phyloP scores from a whole-genome alignment of 2,888 invertebrate genomes.

The Dysmachus trigonus region DNA sequence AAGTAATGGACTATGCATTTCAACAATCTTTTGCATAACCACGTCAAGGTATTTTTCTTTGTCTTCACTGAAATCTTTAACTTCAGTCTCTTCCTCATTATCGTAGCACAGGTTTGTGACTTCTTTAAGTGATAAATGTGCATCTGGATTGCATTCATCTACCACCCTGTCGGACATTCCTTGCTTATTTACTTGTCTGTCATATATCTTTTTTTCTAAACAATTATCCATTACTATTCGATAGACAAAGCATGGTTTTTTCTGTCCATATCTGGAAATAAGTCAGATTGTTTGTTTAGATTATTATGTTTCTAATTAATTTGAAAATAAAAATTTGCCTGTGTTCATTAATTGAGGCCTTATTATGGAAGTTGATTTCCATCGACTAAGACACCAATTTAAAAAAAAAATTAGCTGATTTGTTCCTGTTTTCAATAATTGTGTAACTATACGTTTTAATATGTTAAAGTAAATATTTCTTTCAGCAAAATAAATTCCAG shows the following conservation, averaged over 20 bases:
- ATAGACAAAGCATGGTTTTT: conserved; percentile 94
- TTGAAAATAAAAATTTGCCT: no score
- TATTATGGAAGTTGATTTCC: no score
- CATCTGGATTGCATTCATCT: conserved; percentile 97
- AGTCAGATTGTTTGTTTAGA: neutral
- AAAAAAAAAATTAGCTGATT: no score
- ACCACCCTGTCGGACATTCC: conserved; percentile 98
- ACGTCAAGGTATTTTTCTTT: conserved; percentile 82
- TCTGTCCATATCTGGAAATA: conserved; percentile 83
- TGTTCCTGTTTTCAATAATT: no score
- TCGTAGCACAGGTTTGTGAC: conserved; percentile 90
- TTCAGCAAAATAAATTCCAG: no score
- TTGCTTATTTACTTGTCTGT: conserved; percentile 97
- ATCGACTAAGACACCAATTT: no score
- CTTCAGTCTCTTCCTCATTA: conserved; percentile 84
- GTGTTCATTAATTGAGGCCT: no score
- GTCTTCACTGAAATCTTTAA: conserved; percentile 76
- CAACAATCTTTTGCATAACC: conserved; percentile 79
- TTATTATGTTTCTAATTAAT: no score
- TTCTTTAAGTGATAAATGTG: conserved; percentile 88
- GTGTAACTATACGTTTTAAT: no score
- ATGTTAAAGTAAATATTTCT: no score
- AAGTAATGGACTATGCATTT: conserved; percentile 70
- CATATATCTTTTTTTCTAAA: conserved; percentile 97
- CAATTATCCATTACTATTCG: conserved; percentile 97